Base-by-base conservation (phyloP, 1,140 invertebrate species). In the Prorops nasuta region DNA sequence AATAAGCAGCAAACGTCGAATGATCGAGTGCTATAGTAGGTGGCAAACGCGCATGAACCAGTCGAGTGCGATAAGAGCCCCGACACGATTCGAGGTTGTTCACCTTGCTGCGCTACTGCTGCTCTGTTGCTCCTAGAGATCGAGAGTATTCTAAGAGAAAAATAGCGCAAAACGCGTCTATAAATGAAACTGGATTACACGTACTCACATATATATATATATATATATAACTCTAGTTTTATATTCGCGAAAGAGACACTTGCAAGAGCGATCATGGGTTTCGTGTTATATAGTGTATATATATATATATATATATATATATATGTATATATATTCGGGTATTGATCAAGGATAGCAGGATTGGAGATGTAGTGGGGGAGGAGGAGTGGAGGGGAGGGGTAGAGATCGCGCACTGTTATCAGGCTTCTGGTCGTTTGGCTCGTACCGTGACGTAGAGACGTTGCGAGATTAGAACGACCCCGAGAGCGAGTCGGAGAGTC, bases 81-180 rank as follows among this genome's bases (percentile, higher is more conserved):
- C 65, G 75, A 73, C 75, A 71, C 62, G 54, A 54, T 76, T 74
- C 49, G 72, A 66, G 74, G 72, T 77, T 72, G 60, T 75, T 77
- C 69, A 74, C 75, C 65, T 73, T 69, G 62, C 61, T 36, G 61
- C 34, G 37, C 21, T 47, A 47, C 55, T 43, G 34, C 32, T n/a
- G n/a, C n/a, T n/a, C n/a, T n/a, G n/a, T n/a, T n/a, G n/a, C n/a
- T n/a, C n/a, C n/a, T n/a, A n/a, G n/a, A 18, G 39, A 20, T 39
- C 28, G 47, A 37, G 32, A 28, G 19, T 42, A 20, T 20, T 3
- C 12, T 12, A 24, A 12, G 19, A 10, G 53, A 47, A 22, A 21
- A 47, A 48, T 44, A 49, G 51, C n/a, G n/a, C n/a, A n/a, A n/a
- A n/a, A n/a, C n/a, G n/a, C n/a, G n/a, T n/a, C n/a, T n/a, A n/a